Evolutionary conservation across 2,888 invertebrate species (phyloP).

Genomic region (Cistogaster globosa): DNA sequence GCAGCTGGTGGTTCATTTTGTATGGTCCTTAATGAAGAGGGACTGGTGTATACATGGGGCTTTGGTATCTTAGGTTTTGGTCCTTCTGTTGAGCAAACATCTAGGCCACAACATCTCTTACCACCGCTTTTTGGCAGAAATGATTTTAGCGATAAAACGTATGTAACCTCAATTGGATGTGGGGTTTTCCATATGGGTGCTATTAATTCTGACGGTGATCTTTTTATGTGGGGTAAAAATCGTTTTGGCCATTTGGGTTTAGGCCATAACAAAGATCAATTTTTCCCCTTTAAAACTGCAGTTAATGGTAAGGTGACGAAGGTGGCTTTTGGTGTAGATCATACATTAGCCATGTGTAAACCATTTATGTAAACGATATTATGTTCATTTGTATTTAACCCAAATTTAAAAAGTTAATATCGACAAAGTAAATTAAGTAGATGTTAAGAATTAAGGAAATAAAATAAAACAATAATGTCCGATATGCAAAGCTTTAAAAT

Average conservation of each 20-base stretch:
- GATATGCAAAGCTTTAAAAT: no score
- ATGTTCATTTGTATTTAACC: no score
- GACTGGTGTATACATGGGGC: slow-evolving; percentile 96
- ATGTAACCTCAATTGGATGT: slow-evolving; percentile 87
- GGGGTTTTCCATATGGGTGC: slow-evolving; percentile 92
- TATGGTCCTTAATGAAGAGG: slow-evolving; percentile 90
- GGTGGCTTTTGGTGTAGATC: slow-evolving; percentile 93
- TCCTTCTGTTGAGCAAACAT: slow-evolving; percentile 88
- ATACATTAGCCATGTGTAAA: slow-evolving; percentile 90
- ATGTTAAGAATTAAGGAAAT: no score
- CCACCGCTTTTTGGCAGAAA: slow-evolving; percentile 92
- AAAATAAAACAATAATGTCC: no score
- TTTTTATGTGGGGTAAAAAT: slow-evolving; percentile 97
- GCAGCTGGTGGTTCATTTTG: slow-evolving; percentile 95
- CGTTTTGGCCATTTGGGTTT: slow-evolving; percentile 92
- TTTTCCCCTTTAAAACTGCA: slow-evolving; percentile 92
- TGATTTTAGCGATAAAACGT: slow-evolving; percentile 89
- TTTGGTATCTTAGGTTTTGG: slow-evolving; percentile 96
- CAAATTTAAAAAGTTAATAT: no score
- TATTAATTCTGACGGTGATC: slow-evolving; percentile 90
- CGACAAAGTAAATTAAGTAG: no score
- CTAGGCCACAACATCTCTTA: slow-evolving; percentile 89
- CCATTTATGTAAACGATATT: slow-evolving; percentile 85
- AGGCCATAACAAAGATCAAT: slow-evolving; percentile 91
- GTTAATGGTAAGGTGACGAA: slow-evolving; percentile 90